These are phyloP conservation scores for Tubiluchus corallicola DNA, from an alignment of 2,888 invertebrate genomes.

Conservation along the genomic window DNA sequence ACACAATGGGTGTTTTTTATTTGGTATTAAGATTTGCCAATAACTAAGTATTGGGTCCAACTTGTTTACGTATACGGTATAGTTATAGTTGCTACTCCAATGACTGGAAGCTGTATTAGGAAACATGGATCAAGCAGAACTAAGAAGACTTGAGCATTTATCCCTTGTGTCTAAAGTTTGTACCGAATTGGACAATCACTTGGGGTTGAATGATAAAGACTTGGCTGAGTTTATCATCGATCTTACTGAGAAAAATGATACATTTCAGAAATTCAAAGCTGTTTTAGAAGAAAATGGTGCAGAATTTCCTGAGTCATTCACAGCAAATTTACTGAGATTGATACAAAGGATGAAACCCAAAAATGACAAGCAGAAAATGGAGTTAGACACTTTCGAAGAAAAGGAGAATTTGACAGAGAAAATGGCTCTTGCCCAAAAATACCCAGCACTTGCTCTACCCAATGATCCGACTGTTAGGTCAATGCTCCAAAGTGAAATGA, in stretches of 20 bases:
- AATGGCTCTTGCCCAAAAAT: no score
- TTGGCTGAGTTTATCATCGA: conserved; percentile 94
- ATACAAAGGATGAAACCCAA: conserved; percentile 75
- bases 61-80: no score
- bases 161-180: conserved; percentile 95
- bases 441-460: conserved; percentile 32
- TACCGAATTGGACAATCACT: conserved; percentile 93
- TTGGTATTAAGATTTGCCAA: no score
- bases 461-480: conserved; percentile 28
- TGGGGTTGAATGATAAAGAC: conserved; percentile 92
- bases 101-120: no score
- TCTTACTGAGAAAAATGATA: conserved; percentile 65
- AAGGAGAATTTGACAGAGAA: conserved; percentile 27
- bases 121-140: no score
- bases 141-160: conserved; percentile 82
- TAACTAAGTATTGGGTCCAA: no score
- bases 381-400: no score
- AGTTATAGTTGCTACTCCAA: no score
- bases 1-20: no score
- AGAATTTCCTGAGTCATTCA: conserved; percentile 82
- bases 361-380: conserved; percentile 20
- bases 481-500: no score
- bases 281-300: conserved; percentile 77
- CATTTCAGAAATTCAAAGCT: conserved; percentile 69
- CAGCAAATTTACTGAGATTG: conserved; percentile 74